Evolutionary conservation across 2,888 invertebrate species (phyloP), one percentile per base, ranked within the genome.

Genomic region (Isoperla grammatica): DNA sequence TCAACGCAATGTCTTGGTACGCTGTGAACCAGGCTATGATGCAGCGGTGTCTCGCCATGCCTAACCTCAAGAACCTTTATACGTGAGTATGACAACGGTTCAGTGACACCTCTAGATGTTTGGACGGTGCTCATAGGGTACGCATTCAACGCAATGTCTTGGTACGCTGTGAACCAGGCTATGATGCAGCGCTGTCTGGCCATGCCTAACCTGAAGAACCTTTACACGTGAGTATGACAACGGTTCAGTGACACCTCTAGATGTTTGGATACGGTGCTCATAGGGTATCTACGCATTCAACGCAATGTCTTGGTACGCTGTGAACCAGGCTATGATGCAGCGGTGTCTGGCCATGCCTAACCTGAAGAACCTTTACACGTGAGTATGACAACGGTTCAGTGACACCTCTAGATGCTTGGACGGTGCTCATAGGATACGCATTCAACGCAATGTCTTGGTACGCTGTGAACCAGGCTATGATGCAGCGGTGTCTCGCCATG

Each of bases 11-110:
- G 57, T 87, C 89, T 0, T 83, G 88, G 1, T 90, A 89, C 70
- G 87, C 88, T 1, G 87, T 89, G 12, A 91, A 91, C 72, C 92
- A 92, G 74, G 87, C 90, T 0, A 90, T 91, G 87, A 88, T 93
- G 1, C 92, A 93, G 69, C 76, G 92, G 65, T 90, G 90, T 67
- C 76, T 92, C 2, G 85, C 90, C 0, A 83, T 91, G 72, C 86
- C 89, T 0, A 81, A 87, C 12, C 73, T 89, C 35, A 79, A 75
- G 68, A 81, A 84, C 66, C 89, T 90, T 17, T 81, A 85, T 71
- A 79, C 83, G 88, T 88, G 75, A 78, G 81, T 77, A 4, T 29
- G 29, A n/a, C n/a, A n/a, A n/a, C n/a, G n/a, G n/a, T n/a, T n/a
- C n/a, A n/a, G n/a, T n/a, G n/a, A n/a, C n/a, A n/a, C n/a, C n/a